Evolutionary conservation across 2,113 vertebrate genomes (phyloP).

Genomic region (Saccopteryx leptura): DNA sequence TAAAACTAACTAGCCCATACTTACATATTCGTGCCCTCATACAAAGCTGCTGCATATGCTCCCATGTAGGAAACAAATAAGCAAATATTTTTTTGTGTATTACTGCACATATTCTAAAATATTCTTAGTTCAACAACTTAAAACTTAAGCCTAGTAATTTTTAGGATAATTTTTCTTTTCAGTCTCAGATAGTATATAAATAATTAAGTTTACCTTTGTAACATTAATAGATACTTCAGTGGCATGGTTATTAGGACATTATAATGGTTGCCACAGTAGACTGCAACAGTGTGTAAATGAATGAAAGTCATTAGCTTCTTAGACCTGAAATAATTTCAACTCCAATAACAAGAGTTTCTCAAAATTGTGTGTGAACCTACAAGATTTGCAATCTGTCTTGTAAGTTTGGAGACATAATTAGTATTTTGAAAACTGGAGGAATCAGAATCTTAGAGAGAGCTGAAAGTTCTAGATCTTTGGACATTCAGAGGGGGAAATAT

Average conservation of each 20-base stretch:
- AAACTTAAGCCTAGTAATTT: not conserved
- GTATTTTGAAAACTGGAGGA: constrained; percentile 9
- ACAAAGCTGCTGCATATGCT: not conserved
- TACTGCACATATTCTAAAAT: not conserved
- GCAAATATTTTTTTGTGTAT: not conserved
- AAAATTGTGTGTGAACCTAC: not conserved
- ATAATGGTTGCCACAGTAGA: not conserved
- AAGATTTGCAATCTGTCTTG: not conserved
- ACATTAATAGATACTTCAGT: not conserved
- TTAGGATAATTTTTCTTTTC: not conserved
- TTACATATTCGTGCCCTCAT: not conserved
- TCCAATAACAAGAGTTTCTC: not conserved
- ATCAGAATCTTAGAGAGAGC: not conserved
- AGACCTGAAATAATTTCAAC: constrained; percentile 29
- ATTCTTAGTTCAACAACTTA: not conserved
- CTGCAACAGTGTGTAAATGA: not conserved
- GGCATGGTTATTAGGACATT: not conserved
- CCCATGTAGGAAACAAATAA: not conserved
- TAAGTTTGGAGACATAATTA: not conserved
- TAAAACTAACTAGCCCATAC: not conserved
- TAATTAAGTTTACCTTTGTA: constrained; percentile 14
- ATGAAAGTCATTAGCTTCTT: not conserved
- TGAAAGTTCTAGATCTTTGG: not conserved
- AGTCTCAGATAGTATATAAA: not conserved
- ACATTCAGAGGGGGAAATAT: not conserved